These are phyloP conservation scores for Nannoperca australis DNA, from an alignment of 2,797 vertebrate genomes.

Conservation along the genomic window DNA sequence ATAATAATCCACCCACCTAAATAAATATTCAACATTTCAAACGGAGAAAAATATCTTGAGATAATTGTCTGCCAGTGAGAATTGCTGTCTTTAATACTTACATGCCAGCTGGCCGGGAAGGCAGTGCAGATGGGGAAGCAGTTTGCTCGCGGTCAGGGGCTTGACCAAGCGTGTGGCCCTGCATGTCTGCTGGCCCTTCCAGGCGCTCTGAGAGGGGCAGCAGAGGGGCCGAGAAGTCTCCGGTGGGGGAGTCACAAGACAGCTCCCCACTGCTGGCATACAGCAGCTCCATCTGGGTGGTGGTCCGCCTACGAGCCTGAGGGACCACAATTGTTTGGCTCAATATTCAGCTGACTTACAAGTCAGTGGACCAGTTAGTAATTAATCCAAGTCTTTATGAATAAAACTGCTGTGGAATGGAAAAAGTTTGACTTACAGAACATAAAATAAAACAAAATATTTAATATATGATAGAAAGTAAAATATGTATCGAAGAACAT, in stretches of 20 bases:
- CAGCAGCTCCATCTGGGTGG: slow-evolving; percentile 97
- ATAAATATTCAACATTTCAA: not conserved
- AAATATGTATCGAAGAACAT: no score
- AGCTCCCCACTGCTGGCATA: slow-evolving; percentile 92
- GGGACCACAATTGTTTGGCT: slow-evolving; percentile 16
- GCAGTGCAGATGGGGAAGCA: slow-evolving; percentile 84
- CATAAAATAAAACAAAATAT: not conserved
- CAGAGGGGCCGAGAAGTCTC: slow-evolving; percentile 85
- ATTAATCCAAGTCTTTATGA: not conserved
- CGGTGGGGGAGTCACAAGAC: slow-evolving; percentile 83
- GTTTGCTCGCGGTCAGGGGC: slow-evolving; percentile 86
- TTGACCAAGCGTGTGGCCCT: slow-evolving; percentile 76
- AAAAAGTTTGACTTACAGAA: not conserved
- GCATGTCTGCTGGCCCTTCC: slow-evolving; percentile 80
- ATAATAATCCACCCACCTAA: not conserved
- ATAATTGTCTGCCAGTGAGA: not conserved
- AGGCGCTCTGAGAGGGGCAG: slow-evolving; percentile 84
- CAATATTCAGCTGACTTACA: slow-evolving; percentile 14
- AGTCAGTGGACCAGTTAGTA: slow-evolving; percentile 5
- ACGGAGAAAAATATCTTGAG: not conserved
- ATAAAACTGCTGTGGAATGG: not conserved
- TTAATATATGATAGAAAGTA: not conserved
- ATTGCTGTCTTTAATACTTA: slow-evolving; percentile 79
- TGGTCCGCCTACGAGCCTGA: slow-evolving; percentile 94
- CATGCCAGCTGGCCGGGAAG: slow-evolving; percentile 89